Evolutionary conservation across 2,113 vertebrate genomes (phyloP), one percentile per base, ranked within the genome.

Genomic region (Cynoglossus semilaevis): DNA sequence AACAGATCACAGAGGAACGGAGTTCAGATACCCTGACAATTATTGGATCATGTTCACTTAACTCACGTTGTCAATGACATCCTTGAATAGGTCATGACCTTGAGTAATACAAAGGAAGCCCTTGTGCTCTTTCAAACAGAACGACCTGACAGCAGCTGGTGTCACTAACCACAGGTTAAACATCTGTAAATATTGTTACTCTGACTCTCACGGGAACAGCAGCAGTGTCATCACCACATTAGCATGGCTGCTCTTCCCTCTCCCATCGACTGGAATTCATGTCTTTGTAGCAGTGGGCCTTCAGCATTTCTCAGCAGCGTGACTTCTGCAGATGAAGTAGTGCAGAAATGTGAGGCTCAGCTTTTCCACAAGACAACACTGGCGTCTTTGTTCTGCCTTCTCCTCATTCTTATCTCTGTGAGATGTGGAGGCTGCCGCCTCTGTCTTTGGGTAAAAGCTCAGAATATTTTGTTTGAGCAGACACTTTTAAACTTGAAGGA

Each of bases 311-410:
- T 71, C 62, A 67, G 51, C 59, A 65, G 51, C 61, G 49, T 46
- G 74, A 75, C 53, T 46, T 80, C 67, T 82, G 70, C 70, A 77
- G 70, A 72, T 70, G 49, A 73, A 73, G 61, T 57, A 43, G 60
- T 64, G 76, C 29, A 80, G 79, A 82, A 83, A 82, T 70, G 54
- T 81, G 69, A 80, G 46, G 64, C 74, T 52, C 22, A 3, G 42
- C 53, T 55, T 44, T 54, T 74, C 43, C 50, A 54, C 8, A 3
- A 63, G 69, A 69, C 77, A 74, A 88, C 83, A 88, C 63, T 81
- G 81, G 34, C 1, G 44, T 79, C 83, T 84, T 87, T 89, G 87
- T 89, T 76, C 58, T 19, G 43, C 63, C 48, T 61, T 46, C 66
- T 72, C 51, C 41, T 62, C 68, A 34, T 49, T 82, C 67, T 75